Conservation (phyloP, 1,140 invertebrate genomes). For the Kradibia gibbosae region DNA sequence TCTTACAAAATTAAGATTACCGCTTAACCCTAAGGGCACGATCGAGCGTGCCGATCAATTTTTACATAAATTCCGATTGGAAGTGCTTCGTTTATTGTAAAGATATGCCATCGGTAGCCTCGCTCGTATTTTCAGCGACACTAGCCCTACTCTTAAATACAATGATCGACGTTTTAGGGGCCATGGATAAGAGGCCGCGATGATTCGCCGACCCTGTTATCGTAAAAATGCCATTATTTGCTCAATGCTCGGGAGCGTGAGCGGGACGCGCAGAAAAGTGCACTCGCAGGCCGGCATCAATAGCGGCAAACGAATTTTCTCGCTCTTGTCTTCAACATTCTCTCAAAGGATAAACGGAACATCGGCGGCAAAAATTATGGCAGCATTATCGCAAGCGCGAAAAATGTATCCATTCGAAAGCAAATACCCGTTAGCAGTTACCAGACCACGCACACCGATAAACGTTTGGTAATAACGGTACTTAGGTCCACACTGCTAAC, state of each 20-base stretch:
- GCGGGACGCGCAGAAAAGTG: too few relatives aligned
- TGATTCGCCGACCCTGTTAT: neutral
- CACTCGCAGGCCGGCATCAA: neutral
- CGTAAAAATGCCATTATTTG: too few relatives aligned
- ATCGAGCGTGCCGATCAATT: too few relatives aligned
- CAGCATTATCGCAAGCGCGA: neutral
- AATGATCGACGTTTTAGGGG: too few relatives aligned
- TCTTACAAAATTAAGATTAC: too few relatives aligned
- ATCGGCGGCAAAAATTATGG: neutral
- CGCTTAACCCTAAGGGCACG: too few relatives aligned
- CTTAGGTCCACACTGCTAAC: neutral
- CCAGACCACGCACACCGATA: neutral
- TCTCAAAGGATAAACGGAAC: neutral
- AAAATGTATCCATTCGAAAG: neutral
- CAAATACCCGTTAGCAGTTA: constrained; percentile 6
- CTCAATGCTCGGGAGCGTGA: neutral
- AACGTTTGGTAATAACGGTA: constrained; percentile 19
- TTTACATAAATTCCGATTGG: too few relatives aligned
- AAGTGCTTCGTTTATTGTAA: too few relatives aligned
- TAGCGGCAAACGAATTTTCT: neutral
- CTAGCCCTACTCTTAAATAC: too few relatives aligned
- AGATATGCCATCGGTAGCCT: too few relatives aligned
- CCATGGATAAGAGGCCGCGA: neutral
- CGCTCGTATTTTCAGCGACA: too few relatives aligned
- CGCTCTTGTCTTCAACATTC: neutral